phyloP scores from a whole-genome alignment of 1,140 invertebrate species.

The Geopemphigus sp. region DNA sequence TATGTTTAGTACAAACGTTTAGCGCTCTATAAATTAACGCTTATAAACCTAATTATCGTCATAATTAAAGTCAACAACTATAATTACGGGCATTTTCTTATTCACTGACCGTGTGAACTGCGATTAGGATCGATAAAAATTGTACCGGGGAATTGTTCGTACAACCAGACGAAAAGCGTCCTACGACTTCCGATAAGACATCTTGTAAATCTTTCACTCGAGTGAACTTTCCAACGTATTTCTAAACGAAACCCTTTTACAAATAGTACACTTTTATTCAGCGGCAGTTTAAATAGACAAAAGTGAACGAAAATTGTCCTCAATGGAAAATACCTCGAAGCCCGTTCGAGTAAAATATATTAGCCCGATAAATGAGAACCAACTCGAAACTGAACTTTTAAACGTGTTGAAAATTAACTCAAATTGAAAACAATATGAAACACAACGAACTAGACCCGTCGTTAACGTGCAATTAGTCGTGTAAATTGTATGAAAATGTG shows the following conservation, averaged over 20 bases:
- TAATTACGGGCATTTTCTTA: neutral
- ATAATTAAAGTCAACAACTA: neutral
- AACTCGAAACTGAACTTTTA: neutral
- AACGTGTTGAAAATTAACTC: constrained; percentile 30
- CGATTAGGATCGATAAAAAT: neutral
- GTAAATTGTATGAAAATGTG: too few species aligned
- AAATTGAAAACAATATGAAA: neutral
- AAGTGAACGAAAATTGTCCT: constrained; percentile 11
- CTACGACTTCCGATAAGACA: constrained; percentile 18
- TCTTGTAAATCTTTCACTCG: constrained; percentile 15
- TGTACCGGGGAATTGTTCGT: neutral
- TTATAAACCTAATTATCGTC: too few species aligned
- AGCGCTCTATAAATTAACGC: too few species aligned
- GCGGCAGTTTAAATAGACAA: neutral
- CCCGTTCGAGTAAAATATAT: constrained; percentile 8
- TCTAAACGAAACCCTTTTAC: constrained; percentile 20
- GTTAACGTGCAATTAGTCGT: too few species aligned
- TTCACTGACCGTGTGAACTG: neutral
- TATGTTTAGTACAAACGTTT: too few species aligned
- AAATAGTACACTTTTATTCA: constrained; percentile 14
- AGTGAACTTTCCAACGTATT: constrained; percentile 8
- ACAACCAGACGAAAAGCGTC: constrained; percentile 6
- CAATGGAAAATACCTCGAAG: neutral
- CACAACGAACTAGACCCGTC: too few species aligned
- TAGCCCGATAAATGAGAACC: neutral